Base-by-base conservation (phyloP, 1,140 invertebrate genomes). In the Eurosta solidaginis region DNA sequence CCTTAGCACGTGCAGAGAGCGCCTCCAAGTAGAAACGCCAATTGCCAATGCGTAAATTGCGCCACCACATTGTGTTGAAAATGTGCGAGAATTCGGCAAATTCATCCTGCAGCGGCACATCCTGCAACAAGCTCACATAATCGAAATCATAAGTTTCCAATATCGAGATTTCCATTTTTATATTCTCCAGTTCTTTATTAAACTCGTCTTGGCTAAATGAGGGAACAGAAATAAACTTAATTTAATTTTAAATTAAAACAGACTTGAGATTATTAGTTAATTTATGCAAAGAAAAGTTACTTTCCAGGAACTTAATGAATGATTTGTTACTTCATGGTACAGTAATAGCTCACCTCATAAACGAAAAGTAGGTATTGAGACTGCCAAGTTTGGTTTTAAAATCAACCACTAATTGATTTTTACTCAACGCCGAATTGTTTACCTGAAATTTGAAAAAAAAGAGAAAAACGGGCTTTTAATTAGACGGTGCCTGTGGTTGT, bases 61-160 rank as follows among this genome's bases (percentile, higher is more conserved):
- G 47, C 76, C 76, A 77, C 76, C 76, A 77, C 22, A 77, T 59
- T 33, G 49, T 59, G 29, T 63, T 54, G 22, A 77, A 77, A 14
- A 77, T 77, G 33, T 54, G 74, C 10, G 44, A 9, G 47, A 49
- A 50, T 47, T 76, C 74, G 44, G 44, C 44, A 10, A 76, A 29
- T 20, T 76, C 49, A 12, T 36, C 29, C 25, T 74, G 36, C 25
- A 74, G 68, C n/a, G 68, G 36, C 5, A 7, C 7, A 14, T 44
- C 36, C 68, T 74, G 68, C 36, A 74, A 27, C 9, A 74, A 20
- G 68, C 68, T 74, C 6, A 47, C 44, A 44, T 74, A 74, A 25
- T 74, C 68, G 40, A 25, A 74, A 12, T 74, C 40, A 10, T 74
- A 47, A 1, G 22, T 42, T 29, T 44, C 36, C 68, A 74, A n/a